Evolutionary conservation across 2,888 invertebrate species (phyloP).

Genomic region (Choristoneura rosaceana): DNA sequence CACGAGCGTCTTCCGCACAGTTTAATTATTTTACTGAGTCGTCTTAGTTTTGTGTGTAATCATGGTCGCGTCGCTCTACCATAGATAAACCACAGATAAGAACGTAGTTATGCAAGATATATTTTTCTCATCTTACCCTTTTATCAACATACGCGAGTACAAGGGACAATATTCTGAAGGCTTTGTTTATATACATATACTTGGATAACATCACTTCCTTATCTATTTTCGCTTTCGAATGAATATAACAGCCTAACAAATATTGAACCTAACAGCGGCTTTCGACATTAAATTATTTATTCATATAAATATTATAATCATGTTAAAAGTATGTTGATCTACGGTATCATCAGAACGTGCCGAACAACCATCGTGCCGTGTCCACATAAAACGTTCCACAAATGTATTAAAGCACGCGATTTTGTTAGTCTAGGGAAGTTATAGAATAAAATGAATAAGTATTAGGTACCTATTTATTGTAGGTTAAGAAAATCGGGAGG

Average conservation of each 20-base stretch:
- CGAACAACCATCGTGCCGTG: constrained; percentile 1
- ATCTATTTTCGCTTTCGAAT: neutral
- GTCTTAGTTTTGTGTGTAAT: constrained; percentile 2
- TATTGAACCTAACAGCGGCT: neutral
- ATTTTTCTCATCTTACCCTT: constrained; percentile 23
- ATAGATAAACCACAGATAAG: constrained; percentile 42
- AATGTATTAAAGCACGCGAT: constrained; percentile 24
- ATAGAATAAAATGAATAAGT: neutral
- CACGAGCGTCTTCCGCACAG: constrained; percentile 5
- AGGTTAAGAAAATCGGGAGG: neutral
- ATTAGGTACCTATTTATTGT: constrained; percentile 1
- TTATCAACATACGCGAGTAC: constrained; percentile 26
- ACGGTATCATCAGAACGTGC: constrained; percentile 3
- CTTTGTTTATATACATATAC: neutral
- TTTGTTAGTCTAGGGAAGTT: constrained; percentile 12
- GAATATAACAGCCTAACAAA: too few relatives aligned
- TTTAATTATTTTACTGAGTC: constrained; percentile 11
- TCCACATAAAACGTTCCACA: constrained; percentile 11
- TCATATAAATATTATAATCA: neutral
- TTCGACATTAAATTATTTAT: neutral
- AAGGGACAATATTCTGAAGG: neutral
- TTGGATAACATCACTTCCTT: neutral
- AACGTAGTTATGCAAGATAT: constrained; percentile 23
- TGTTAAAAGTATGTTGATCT: constrained; percentile 10
- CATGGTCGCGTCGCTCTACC: constrained; percentile 26